Evolutionary conservation across 2,113 vertebrate species (phyloP), one percentile per base, ranked within the genome.

Genomic region (Sclerurus mexicanus): DNA sequence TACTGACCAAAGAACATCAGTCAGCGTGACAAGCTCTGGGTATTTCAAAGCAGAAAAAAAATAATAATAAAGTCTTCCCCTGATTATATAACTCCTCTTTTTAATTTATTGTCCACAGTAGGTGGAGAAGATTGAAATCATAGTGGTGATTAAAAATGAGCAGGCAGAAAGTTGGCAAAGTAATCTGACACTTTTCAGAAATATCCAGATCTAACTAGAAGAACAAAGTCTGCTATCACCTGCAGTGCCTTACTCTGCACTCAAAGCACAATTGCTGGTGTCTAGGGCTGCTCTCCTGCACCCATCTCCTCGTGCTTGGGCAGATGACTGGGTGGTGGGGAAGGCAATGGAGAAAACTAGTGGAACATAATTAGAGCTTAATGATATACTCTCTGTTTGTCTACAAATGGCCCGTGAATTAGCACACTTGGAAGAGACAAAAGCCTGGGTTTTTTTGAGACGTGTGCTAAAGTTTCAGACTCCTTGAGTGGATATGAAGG

Each of bases 51-150:
- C 30, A 62, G 74, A 21, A 87, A 63, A 89, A 92, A 91, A 1
- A 4, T 55, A 74, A 52, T 85, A 95, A 88, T 86, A 63, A 91
- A 92, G 46, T 74, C 60, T 80, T 88, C 42, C n/a, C 30, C 31
- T 95, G 85, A 90, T 75, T 83, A 22, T 35, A 63, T 22, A 73
- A 67, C 39, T 91, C 55, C 7, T 91, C 35, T 87, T 73, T 76
- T 55, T 85, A 79, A 96, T 95, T 95, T 85, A 93, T 88, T 79
- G 50, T 40, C 84, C 46, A 21, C 78, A 63, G 82, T 91, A 91
- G 90, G 82, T 73, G 47, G 75, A 91, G 84, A 91, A 92, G 93
- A 95, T 88, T 80, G 78, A 93, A 93, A 88, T 91, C 40, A 91
- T 23, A 71, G 75, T 2, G 40, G 44, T 79, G 93, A 94, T 95